Percentiles rank a stretch among this genome's conserved stretches.
Conservation (phyloP, 2,888 invertebrate genomes). For the Hanleya hanleyi region DNA sequence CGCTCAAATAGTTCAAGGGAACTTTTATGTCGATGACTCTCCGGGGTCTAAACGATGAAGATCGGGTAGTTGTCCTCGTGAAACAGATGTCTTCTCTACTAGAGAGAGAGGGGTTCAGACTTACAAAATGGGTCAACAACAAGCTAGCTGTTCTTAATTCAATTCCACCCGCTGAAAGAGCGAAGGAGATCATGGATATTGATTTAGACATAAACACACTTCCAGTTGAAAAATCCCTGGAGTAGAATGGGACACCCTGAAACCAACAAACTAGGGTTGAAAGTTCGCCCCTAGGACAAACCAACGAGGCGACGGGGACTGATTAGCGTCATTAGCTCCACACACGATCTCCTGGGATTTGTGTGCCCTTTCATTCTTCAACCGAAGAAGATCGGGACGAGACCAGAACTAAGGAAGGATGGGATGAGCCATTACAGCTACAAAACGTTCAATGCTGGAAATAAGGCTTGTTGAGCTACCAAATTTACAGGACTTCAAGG, state of each 20-base stretch:
- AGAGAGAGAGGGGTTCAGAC: conserved; percentile 6
- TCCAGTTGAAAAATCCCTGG: neutral
- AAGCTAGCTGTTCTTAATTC: neutral
- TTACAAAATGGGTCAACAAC: conserved; percentile 1
- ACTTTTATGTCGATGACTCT: conserved; percentile 30
- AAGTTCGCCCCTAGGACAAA: neutral
- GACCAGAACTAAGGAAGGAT: neutral
- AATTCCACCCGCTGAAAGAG: neutral
- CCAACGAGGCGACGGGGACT: neutral
- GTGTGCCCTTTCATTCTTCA: neutral
- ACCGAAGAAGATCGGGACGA: neutral
- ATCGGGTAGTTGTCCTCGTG: conserved; percentile 20
- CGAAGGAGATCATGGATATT: too few species aligned
- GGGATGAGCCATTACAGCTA: neutral
- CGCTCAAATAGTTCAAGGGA: neutral
- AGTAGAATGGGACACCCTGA: neutral
- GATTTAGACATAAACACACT: neutral
- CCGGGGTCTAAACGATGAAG: conserved; percentile 22
- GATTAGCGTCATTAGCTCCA: neutral
- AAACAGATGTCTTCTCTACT: conserved; percentile 17
- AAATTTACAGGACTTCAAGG: neutral
- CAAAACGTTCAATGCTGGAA: neutral
- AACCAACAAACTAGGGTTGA: too few species aligned
- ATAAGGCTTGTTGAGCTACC: neutral
- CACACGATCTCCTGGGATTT: conserved; percentile 3